A percentile compares a stretch with the other conserved stretches of the same genome.
These are phyloP conservation scores for Podiceps cristatus DNA, from an alignment of 2,113 vertebrate species.

Conservation along the genomic window DNA sequence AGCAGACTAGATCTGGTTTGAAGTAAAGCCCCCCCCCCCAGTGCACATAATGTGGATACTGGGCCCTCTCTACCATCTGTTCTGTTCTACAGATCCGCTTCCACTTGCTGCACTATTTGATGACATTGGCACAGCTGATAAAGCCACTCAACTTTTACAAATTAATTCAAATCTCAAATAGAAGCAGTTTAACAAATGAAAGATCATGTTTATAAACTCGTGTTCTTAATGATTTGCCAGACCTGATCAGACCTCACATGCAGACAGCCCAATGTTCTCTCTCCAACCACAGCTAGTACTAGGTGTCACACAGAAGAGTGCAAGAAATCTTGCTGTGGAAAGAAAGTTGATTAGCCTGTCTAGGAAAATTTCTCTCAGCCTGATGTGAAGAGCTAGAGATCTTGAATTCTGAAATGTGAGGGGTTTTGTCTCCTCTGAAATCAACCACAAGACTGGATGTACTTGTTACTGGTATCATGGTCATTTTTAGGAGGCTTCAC, in stretches of 20 bases:
- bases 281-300: background rate
- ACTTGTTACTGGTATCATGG: background rate
- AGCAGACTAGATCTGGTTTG: background rate
- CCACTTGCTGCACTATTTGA: background rate
- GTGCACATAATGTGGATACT: background rate
- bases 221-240: background rate
- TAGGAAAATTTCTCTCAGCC: background rate
- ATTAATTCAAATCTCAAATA: background rate
- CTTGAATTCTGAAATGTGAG: background rate
- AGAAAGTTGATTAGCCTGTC: background rate
- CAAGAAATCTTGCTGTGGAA: background rate
- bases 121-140: background rate
- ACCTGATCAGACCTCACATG: background rate
- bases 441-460: background rate
- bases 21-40: background rate
- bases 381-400: background rate
- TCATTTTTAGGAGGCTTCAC: background rate
- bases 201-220: background rate
- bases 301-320: background rate
- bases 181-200: background rate
- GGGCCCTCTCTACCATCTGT: slow-evolving; percentile 25
- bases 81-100: background rate
- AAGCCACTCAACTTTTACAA: background rate
- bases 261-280: background rate
- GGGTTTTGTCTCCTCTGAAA: background rate